Evolutionary conservation across 2,888 invertebrate genomes (phyloP).

Genomic region (Ophioninae sp.): DNA sequence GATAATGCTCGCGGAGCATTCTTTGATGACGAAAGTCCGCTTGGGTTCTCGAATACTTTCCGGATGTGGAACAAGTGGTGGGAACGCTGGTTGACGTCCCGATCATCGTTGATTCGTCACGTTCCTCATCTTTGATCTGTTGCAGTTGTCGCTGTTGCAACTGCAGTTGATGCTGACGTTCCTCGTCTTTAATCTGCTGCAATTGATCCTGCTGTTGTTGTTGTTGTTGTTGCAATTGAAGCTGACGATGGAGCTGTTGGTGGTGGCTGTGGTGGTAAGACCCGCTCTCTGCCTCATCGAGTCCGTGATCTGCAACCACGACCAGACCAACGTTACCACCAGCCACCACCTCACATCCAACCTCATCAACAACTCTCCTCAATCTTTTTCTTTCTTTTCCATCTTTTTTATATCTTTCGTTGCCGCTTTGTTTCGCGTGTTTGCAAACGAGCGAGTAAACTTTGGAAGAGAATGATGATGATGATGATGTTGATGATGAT

Average conservation of each 20-base stretch:
- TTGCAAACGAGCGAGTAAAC: neutral
- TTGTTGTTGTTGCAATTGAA: slow-evolving; percentile 72
- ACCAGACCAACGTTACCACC: slow-evolving; percentile 81
- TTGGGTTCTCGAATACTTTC: slow-evolving; percentile 80
- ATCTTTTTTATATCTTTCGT: slow-evolving; percentile 37
- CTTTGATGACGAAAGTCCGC: slow-evolving; percentile 76
- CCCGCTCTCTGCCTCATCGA: slow-evolving; percentile 77
- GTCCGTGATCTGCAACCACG: slow-evolving; percentile 81
- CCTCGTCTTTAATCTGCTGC: slow-evolving; percentile 63
- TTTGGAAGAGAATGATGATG: slow-evolving; percentile 15
- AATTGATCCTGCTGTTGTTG: slow-evolving; percentile 46
- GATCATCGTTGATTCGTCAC: slow-evolving; percentile 60
- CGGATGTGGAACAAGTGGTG: slow-evolving; percentile 55
- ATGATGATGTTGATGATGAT: slow-evolving; percentile 3
- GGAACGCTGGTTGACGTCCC: neutral
- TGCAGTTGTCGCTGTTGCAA: slow-evolving; percentile 64
- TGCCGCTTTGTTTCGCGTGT: slow-evolving; percentile 37
- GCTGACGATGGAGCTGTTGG: slow-evolving; percentile 76
- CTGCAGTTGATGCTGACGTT: slow-evolving; percentile 51
- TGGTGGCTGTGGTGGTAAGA: slow-evolving; percentile 80
- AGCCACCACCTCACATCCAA: slow-evolving; percentile 76
- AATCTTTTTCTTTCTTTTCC: slow-evolving; percentile 1
- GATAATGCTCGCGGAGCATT: slow-evolving; percentile 76
- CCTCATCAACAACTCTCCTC: slow-evolving; percentile 61
- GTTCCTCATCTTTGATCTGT: slow-evolving; percentile 66